phyloP scores from a whole-genome alignment of 1,140 invertebrate genomes.

The Elymnias hypermnestra region DNA sequence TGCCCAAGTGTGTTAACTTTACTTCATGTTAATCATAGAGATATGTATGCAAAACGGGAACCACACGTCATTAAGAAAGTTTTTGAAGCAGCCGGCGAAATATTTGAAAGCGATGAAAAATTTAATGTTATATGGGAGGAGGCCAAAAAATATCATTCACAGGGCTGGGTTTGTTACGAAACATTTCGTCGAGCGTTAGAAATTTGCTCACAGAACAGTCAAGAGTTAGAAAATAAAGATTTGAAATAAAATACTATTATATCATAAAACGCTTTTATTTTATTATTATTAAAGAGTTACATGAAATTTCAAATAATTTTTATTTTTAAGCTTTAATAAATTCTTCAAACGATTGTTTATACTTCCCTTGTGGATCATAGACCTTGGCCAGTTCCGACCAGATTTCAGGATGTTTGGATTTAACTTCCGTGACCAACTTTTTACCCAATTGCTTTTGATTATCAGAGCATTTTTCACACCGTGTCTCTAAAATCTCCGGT shows the following conservation, averaged over 20 bases:
- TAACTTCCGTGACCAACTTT: slow-evolving; percentile 67
- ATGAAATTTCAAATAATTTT: too few relatives aligned
- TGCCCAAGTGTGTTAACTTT: slow-evolving; percentile 51
- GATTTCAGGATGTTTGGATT: slow-evolving; percentile 55
- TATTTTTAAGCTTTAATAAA: slow-evolving; percentile 43
- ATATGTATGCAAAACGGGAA: slow-evolving; percentile 58
- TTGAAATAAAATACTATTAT: slow-evolving; percentile 5
- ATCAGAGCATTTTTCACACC: slow-evolving; percentile 76
- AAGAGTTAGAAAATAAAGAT: slow-evolving; percentile 2
- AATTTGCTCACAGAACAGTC: slow-evolving; percentile 13
- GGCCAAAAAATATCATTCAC: slow-evolving; percentile 54
- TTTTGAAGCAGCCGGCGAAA: slow-evolving; percentile 50
- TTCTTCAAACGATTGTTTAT: slow-evolving; percentile 50
- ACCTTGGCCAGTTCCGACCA: slow-evolving; percentile 57
- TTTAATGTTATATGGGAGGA: slow-evolving; percentile 52
- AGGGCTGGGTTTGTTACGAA: slow-evolving; percentile 61
- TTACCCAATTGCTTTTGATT: slow-evolving; percentile 53
- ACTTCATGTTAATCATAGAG: slow-evolving; percentile 51
- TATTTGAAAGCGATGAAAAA: slow-evolving; percentile 45
- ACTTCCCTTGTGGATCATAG: slow-evolving; percentile 70
- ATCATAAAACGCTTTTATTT: too few relatives aligned
- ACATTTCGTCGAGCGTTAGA: slow-evolving; percentile 51
- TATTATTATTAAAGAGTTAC: too few relatives aligned
- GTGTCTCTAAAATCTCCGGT: slow-evolving; percentile 77
- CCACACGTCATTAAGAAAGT: slow-evolving; percentile 39